Percentiles rank a stretch among this genome's conserved stretches.
Evolutionary conservation across 2,888 invertebrate genomes (phyloP).

Genomic region (Nasonia oneida): DNA sequence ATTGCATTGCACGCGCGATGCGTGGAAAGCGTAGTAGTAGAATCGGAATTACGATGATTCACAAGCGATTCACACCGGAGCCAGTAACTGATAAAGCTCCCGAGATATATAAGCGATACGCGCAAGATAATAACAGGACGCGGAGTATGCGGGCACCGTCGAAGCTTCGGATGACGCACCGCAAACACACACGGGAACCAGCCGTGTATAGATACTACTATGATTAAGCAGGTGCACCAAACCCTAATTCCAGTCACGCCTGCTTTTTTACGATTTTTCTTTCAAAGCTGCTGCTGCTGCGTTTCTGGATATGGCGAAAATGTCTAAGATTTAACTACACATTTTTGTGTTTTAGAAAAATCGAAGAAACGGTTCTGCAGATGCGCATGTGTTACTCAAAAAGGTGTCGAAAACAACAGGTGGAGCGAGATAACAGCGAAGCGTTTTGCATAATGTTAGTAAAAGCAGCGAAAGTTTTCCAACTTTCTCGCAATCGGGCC

Average conservation of each 20-base stretch:
- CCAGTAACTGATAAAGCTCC: slow-evolving; percentile 74
- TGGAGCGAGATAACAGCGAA: no score
- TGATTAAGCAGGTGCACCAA: slow-evolving; percentile 54
- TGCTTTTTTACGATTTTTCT: not conserved
- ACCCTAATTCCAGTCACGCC: not conserved
- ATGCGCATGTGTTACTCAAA: no score
- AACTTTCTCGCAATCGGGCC: not conserved
- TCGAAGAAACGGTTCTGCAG: no score
- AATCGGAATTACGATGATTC: slow-evolving; percentile 67
- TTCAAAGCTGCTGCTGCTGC: no score
- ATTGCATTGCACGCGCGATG: not conserved
- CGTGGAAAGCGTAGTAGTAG: slow-evolving; percentile 57
- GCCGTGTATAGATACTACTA: not conserved
- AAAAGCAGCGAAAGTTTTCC: not conserved
- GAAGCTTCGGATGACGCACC: slow-evolving; percentile 48
- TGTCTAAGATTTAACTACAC: no score
- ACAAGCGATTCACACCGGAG: slow-evolving; percentile 68
- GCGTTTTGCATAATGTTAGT: no score
- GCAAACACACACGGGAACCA: slow-evolving; percentile 45
- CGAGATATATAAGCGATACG: slow-evolving; percentile 60
- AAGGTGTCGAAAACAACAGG: no score
- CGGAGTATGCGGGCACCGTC: slow-evolving; percentile 17
- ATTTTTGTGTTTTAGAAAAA: no score
- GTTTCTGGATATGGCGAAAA: no score
- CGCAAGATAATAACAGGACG: slow-evolving; percentile 62